phyloP scores from a whole-genome alignment of 2,888 invertebrate genomes.

The Xiphydria camelus region DNA sequence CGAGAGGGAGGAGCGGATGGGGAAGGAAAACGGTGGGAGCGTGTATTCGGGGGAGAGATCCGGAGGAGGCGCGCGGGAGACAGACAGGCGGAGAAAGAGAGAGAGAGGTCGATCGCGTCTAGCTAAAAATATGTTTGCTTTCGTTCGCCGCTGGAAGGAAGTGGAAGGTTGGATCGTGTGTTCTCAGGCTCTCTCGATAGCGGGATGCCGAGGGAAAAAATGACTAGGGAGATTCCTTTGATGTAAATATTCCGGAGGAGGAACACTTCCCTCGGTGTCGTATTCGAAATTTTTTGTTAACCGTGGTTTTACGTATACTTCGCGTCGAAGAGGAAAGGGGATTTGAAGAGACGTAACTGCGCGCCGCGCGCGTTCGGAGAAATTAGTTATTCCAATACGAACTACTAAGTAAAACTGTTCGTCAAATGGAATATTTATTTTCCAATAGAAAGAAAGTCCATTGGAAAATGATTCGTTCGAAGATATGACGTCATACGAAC shows the following conservation, averaged over 20 bases:
- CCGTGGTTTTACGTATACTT: too few relatives aligned
- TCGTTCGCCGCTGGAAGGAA: background rate
- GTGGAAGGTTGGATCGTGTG: background rate
- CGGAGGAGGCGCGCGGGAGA: too few relatives aligned
- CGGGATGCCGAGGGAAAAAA: background rate
- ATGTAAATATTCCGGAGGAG: constrained; percentile 1
- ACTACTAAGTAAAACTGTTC: background rate
- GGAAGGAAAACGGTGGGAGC: too few relatives aligned
- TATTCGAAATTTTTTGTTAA: constrained; percentile 12
- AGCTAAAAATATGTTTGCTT: constrained; percentile 3
- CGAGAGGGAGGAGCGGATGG: constrained; percentile 1
- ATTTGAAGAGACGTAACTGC: constrained; percentile 7
- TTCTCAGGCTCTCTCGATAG: background rate
- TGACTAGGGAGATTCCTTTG: background rate
- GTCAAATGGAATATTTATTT: background rate
- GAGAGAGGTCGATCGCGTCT: background rate
- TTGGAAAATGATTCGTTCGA: too few relatives aligned
- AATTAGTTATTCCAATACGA: too few relatives aligned
- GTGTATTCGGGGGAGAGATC: too few relatives aligned
- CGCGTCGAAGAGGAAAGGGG: too few relatives aligned
- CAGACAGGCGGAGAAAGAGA: too few relatives aligned
- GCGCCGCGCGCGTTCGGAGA: too few relatives aligned
- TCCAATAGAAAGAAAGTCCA: background rate
- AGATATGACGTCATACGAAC: too few relatives aligned
- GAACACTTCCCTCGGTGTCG: too few relatives aligned